Evolutionary conservation across 2,888 invertebrate genomes (phyloP).

Genomic region (Xanthostigma xanthostigma): DNA sequence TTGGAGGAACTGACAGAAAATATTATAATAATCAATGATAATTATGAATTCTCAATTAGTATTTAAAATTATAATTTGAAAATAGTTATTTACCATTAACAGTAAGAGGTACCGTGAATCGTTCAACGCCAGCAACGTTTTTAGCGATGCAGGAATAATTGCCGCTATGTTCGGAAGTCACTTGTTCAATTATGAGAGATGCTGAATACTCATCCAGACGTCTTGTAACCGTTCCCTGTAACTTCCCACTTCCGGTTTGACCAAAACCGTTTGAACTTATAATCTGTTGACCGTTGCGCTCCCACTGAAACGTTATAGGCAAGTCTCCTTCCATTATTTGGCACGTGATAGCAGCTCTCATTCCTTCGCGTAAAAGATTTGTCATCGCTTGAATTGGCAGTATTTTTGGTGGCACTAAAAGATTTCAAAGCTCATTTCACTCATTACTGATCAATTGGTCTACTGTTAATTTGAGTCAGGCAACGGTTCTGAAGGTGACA

Average conservation of each 20-base stretch:
- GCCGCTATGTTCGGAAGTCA: conserved; percentile 72
- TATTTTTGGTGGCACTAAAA: conserved; percentile 67
- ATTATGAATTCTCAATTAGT: too few species aligned
- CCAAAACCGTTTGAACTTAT: background rate
- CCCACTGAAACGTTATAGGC: conserved; percentile 84
- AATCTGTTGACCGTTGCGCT: conserved; percentile 69
- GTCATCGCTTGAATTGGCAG: conserved; percentile 72
- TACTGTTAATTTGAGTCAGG: background rate
- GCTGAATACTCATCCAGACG: conserved; percentile 75
- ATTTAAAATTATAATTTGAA: too few species aligned
- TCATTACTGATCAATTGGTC: background rate
- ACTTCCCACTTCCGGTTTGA: conserved; percentile 21
- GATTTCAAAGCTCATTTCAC: conserved; percentile 1
- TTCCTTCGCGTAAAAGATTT: conserved; percentile 64
- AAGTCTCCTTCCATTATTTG: conserved; percentile 85
- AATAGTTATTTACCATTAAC: conserved; percentile 50
- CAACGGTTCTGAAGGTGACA: conserved; percentile 14
- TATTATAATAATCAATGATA: too few species aligned
- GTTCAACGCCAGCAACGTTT: conserved; percentile 69
- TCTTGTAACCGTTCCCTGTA: conserved; percentile 35
- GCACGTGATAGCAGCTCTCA: conserved; percentile 80
- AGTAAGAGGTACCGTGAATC: conserved; percentile 62
- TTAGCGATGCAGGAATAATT: conserved; percentile 87
- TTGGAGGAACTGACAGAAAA: conserved; percentile 57
- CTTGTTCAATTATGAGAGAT: conserved; percentile 71